Conservation (phyloP, 2,888 invertebrate species). For the Cantharis rustica region DNA sequence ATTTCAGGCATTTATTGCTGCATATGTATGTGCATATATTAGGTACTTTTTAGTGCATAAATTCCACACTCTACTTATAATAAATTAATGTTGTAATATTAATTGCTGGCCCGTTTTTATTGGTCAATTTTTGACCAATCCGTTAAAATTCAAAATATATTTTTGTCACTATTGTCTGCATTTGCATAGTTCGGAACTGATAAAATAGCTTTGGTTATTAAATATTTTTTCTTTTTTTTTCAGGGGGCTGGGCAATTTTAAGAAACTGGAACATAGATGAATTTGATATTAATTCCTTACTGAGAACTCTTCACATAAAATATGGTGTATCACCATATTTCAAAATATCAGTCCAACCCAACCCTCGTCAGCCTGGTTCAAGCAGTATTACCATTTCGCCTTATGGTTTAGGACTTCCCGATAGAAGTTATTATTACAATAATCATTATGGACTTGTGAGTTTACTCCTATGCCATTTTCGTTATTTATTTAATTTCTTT, state of each 20-base stretch:
- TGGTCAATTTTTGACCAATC: background rate
- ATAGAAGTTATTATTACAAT: slow-evolving; percentile 58
- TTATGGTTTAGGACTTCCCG: slow-evolving; percentile 61
- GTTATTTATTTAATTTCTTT: slow-evolving; percentile 29
- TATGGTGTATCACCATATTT: slow-evolving; percentile 61
- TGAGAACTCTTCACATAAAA: slow-evolving; percentile 56
- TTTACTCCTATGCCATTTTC: background rate
- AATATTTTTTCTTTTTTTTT: slow-evolving; percentile 35
- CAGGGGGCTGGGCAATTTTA: slow-evolving; percentile 61
- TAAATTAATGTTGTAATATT: too few species aligned
- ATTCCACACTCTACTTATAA: too few species aligned
- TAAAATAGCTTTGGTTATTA: background rate
- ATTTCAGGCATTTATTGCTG: too few species aligned
- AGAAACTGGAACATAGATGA: slow-evolving; percentile 53
- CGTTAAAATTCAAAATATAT: background rate
- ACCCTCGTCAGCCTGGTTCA: slow-evolving; percentile 55
- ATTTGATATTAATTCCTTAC: slow-evolving; percentile 53
- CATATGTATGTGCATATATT: too few species aligned
- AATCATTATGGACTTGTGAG: slow-evolving; percentile 55
- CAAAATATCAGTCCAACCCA: slow-evolving; percentile 58
- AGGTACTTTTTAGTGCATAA: too few species aligned
- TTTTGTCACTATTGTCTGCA: background rate
- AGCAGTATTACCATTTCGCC: slow-evolving; percentile 61
- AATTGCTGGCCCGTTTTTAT: too few species aligned
- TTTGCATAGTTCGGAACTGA: background rate